Base-by-base conservation (phyloP, 2,113 vertebrate species). In the Isichthys henryi region DNA sequence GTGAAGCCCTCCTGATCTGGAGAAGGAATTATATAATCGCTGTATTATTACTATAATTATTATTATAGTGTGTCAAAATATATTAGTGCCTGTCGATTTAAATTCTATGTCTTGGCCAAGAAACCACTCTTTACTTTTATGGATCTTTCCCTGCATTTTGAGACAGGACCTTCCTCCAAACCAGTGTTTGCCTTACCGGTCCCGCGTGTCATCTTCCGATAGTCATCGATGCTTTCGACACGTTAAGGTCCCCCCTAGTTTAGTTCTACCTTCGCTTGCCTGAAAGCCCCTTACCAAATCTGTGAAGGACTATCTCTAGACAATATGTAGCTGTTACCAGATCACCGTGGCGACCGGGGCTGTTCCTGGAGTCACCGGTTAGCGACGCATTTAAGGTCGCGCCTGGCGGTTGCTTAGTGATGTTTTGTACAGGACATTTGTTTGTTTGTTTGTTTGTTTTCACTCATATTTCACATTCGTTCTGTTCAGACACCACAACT, bases 1-100 rank as follows among this genome's bases (percentile, higher is more conserved):
- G 97, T 96, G 31, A 99, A 99, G 88, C 97, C 96, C 6, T 98
- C 97, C 95, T 99, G 97, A 99, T 96, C 94, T 70, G 66, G 56
- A 50, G 87, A 87, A 82, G 90, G 86, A 88, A 77, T 82, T 45
- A 88, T 82, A 80, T 50, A 52, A 91, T 93, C 83, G 88, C 90
- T 88, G 93, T 91, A 93, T 93, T 91, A 92, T 93, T 94, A 94
- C 94, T 93, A 43, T 84, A 10, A 46, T 91, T 93, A 31, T 70
- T 31, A 70, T 70, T 70, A 70, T 70, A 93, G 93, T 94, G 93
- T 93, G 92, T 94, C 92, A 93, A 93, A 86, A 92, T 91, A 92
- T 91, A 93, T 93, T 92, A 92, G 87, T 52, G 87, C 89, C 92
- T 92, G 74, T 58, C 0, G 89, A 92, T 91, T 88, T 9, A 90